Conservation (phyloP, 2,888 invertebrate species). For the Halocaridina rubra region DNA sequence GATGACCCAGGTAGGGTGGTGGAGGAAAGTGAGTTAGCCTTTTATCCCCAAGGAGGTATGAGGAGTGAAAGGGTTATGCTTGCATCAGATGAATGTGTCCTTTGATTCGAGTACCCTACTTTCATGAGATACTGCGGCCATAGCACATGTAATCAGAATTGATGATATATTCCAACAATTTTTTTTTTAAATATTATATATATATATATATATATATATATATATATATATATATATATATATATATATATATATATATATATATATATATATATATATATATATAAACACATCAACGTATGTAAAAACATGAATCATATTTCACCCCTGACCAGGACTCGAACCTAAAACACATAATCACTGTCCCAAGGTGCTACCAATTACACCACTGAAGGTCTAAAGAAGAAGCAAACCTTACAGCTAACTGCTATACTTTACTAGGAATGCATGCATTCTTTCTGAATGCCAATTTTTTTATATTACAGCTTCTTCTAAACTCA, state of each 20-base stretch:
- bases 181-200: background rate
- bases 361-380: too few species aligned
- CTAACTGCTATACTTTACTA: too few species aligned
- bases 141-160: background rate
- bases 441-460: too few species aligned
- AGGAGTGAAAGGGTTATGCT: background rate
- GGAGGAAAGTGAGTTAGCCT: too few species aligned
- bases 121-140: background rate
- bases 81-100: background rate
- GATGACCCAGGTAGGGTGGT: too few species aligned
- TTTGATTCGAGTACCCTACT: background rate
- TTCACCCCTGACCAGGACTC: too few species aligned
- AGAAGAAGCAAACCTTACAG: too few species aligned
- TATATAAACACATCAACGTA: too few species aligned
- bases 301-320: too few species aligned
- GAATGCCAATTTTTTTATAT: too few species aligned
- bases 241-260: conserved; percentile 3
- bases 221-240: background rate
- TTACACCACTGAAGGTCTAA: too few species aligned
- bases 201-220: background rate
- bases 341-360: background rate
- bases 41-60: background rate
- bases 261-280: background rate
- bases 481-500: too few species aligned
- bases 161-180: background rate